Conservation (phyloP, 2,113 vertebrate species). For the Cyprinodon tularosa region DNA sequence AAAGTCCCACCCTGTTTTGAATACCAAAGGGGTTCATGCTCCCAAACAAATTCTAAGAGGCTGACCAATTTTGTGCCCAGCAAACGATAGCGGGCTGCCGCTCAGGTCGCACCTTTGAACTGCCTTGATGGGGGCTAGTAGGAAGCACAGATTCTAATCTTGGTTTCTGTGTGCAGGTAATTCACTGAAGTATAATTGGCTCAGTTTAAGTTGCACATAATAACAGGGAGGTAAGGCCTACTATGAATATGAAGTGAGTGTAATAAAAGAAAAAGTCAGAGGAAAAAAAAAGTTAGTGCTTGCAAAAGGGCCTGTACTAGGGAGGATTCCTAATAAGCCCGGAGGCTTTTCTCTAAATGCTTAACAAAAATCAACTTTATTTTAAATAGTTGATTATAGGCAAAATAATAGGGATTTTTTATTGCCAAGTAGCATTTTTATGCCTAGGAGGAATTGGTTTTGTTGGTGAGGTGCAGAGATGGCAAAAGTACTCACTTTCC, state of each 20-base stretch:
- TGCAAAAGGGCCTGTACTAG: slow-evolving; percentile 79
- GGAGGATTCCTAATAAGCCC: slow-evolving; percentile 77
- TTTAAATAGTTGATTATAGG: not conserved
- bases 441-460: no score
- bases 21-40: slow-evolving; percentile 72
- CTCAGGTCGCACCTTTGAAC: slow-evolving; percentile 62
- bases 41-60: slow-evolving; percentile 66
- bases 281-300: slow-evolving; percentile 79
- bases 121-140: slow-evolving; percentile 12
- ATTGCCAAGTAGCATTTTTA: no score
- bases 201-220: slow-evolving; percentile 79
- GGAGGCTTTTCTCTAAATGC: not conserved
- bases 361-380: no score
- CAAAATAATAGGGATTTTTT: not conserved
- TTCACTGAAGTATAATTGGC: slow-evolving; percentile 87
- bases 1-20: slow-evolving; percentile 66
- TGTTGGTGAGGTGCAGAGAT: no score
- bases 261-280: slow-evolving; percentile 78
- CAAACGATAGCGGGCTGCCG: slow-evolving; percentile 41
- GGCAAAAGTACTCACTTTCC: no score
- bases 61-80: slow-evolving; percentile 55
- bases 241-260: slow-evolving; percentile 80
- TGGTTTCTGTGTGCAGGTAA: slow-evolving; percentile 76
- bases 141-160: slow-evolving; percentile 59
- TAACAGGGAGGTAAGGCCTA: slow-evolving; percentile 63